Conservation (phyloP, 2,113 vertebrate genomes). For the Abramis brama region DNA sequence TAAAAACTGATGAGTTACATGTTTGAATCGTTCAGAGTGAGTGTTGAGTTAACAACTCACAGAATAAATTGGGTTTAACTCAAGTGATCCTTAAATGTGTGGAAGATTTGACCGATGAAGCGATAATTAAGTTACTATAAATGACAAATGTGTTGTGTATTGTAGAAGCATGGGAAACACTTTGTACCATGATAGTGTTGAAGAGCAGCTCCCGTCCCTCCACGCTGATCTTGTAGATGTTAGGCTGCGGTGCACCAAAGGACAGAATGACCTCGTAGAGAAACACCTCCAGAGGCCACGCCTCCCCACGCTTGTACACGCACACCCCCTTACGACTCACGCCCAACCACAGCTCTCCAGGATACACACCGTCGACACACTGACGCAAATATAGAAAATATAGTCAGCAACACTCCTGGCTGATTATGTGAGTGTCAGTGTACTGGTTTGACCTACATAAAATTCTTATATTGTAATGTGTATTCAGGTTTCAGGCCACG, state of each 20-base stretch:
- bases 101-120: not conserved
- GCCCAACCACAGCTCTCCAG: slow-evolving; percentile 90
- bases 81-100: not conserved
- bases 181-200: slow-evolving; percentile 88
- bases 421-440: too few relatives aligned
- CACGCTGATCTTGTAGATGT: slow-evolving; percentile 92
- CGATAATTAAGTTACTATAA: not conserved
- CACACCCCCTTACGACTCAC: slow-evolving; percentile 91
- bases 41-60: not conserved
- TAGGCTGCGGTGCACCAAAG: slow-evolving; percentile 90
- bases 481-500: too few relatives aligned
- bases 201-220: slow-evolving; percentile 93
- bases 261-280: slow-evolving; percentile 94
- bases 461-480: too few relatives aligned
- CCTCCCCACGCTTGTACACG: slow-evolving; percentile 93
- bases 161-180: not conserved
- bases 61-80: not conserved
- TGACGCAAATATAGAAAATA: slow-evolving; percentile 59
- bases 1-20: not conserved
- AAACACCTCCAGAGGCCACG: slow-evolving; percentile 89
- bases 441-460: too few relatives aligned
- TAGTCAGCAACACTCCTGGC: not conserved
- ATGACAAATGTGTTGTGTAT: not conserved
- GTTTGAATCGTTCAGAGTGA: not conserved
- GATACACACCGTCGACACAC: slow-evolving; percentile 89